Evolutionary conservation across 2,797 vertebrate genomes (phyloP), one percentile per base, ranked within the genome.

Genomic region (Pseudopleuronectes americanus): DNA sequence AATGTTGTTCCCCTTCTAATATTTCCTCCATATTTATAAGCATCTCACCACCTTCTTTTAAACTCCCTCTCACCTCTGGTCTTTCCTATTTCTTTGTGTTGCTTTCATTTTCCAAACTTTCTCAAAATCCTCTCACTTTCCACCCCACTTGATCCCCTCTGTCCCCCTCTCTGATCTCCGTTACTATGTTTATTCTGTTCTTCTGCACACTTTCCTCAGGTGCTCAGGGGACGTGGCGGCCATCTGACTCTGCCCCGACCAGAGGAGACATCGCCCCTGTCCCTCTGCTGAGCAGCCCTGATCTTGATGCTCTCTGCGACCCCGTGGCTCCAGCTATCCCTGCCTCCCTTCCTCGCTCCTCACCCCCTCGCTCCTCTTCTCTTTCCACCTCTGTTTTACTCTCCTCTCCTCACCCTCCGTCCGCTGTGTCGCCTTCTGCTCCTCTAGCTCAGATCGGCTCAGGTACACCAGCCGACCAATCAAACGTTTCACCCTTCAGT

Each of bases 281-380:
- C 57, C 94, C 94, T 49, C 83, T 95, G 68, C 80, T 92, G 68
- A 91, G 77, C 58, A 92, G 89, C 21, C 94, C 94, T 8, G 94
- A 95, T 80, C 94, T 95, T 0, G 94, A 95, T 47, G 90, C 94
- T 49, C 90, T 95, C 49, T 95, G 94, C 64, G 93, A 95, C 74
- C 92, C 93, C 0, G 83, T 38, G 6, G 56, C 63, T 60, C 85
- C 90, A 3, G 22, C 65, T 7, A 73, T 76, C 4, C 77, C 83
- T 14, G 63, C 85, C 57, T 68, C 89, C 48, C 75, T 85, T 9
- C 77, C 83, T 10, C 68, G 51, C 55, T 80, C 83, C 43, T 79
- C 75, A 33, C 53, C 84, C 6, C 31, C 74, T 56, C 63, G 36
- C 24, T 64, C 79, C 10, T 77, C 81, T 3, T 71, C 86, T 53